Percentiles rank a stretch among this genome's conserved stretches.
phyloP scores from a whole-genome alignment of 1,140 invertebrate genomes.

The Drosophila mojavensis region DNA sequence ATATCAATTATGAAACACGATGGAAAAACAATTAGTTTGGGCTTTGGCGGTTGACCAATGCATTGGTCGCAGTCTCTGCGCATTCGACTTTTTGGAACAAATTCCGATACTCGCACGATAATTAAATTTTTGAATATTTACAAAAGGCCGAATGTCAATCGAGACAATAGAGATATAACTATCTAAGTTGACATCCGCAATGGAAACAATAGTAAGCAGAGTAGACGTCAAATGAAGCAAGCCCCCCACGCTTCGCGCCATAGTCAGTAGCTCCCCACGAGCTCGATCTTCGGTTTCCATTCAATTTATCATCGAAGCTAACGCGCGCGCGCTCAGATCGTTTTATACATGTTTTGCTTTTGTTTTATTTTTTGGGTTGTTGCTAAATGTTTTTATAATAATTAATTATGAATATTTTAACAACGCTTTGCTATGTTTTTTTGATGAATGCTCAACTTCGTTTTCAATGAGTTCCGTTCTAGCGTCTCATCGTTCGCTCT shows the following conservation, averaged over 20 bases:
- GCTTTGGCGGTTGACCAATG: conserved; percentile 59
- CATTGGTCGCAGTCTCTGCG: conserved; percentile 21
- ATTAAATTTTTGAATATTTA: conserved; percentile 32
- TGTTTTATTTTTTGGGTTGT: conserved; percentile 25
- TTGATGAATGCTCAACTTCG: conserved; percentile 68
- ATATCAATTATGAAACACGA: conserved; percentile 70
- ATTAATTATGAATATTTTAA: conserved; percentile 82
- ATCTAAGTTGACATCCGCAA: conserved; percentile 76
- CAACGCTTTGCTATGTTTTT: conserved; percentile 53
- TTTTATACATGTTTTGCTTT: conserved; percentile 20
- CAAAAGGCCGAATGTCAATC: conserved; percentile 32
- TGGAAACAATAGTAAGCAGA: conserved; percentile 56
- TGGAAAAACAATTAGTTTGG: conserved; percentile 69
- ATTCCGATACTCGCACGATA: conserved; percentile 30
- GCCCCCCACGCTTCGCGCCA: not conserved
- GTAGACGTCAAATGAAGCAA: conserved; percentile 27
- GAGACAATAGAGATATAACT: conserved; percentile 48
- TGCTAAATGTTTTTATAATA: conserved; percentile 69
- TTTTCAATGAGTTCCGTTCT: conserved; percentile 74
- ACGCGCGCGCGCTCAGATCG: conserved; percentile 57
- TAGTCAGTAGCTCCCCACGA: not conserved
- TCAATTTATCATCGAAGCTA: conserved; percentile 61
- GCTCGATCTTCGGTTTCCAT: conserved; percentile 15
- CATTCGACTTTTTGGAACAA: conserved; percentile 23
- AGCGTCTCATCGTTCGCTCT: conserved; percentile 19